Percentiles rank a stretch among this genome's conserved stretches.
phyloP scores from a whole-genome alignment of 2,113 vertebrate genomes.

The Bungarus multicinctus region DNA sequence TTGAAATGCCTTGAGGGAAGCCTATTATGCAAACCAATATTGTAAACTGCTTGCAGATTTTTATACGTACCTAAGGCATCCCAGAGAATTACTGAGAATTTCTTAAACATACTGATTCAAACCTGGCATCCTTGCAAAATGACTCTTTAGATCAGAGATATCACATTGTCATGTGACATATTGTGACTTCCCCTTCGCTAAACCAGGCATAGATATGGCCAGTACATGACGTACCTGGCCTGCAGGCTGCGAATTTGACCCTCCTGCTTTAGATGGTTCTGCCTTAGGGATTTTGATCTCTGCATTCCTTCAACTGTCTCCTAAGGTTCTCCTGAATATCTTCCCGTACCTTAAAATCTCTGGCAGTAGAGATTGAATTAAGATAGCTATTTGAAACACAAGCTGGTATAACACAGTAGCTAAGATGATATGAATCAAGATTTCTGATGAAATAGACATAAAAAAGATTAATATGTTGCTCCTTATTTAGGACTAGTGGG shows the following conservation, averaged over 20 bases:
- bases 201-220: too few species aligned
- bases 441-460: neutral
- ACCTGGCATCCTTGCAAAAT: neutral
- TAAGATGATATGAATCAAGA: neutral
- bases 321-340: neutral
- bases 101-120: neutral
- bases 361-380: neutral
- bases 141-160: neutral
- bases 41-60: neutral
- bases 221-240: too few species aligned
- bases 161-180: too few species aligned
- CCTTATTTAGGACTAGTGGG: neutral
- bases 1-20: neutral
- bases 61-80: conserved; percentile 4
- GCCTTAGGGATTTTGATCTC: neutral
- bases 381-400: neutral
- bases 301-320: neutral
- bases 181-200: too few species aligned
- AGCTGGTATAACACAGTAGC: neutral
- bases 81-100: conserved; percentile 3
- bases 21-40: neutral
- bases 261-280: neutral
- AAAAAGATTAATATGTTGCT: neutral
- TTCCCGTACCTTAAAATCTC: neutral
- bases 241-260: too few species aligned